Base-by-base conservation (phyloP, 2,888 invertebrate species). In the Omphaloscelis lunosa region DNA sequence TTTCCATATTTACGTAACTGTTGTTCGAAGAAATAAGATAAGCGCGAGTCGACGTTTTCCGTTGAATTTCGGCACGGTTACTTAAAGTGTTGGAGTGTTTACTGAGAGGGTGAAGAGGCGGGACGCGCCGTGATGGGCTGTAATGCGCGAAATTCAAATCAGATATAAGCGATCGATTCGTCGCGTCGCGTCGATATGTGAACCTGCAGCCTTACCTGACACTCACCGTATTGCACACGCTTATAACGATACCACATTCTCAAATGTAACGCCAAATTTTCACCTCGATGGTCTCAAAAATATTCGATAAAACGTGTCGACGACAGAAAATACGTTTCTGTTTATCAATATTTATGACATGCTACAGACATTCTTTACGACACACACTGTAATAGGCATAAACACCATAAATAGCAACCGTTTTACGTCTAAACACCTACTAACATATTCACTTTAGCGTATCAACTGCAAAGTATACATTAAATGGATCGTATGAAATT, bases 121-220 rank as follows among this genome's bases (percentile, higher is more conserved):
- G 79, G 79, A 86, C 89, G 89, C 77, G 88, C 45, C 85, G 86
- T 90, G 93, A 94, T 94, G 92, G 93, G 90, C 86, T 88, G 94
- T 95, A 94, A 95, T 94, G 93, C 92, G 92, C 93, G 92, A 95
- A 95, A 95, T 95, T 95, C 93, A 95, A 95, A 96, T 96, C 95
- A 94, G 95, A 95, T 95, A 94, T 94, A 93, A 92, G 90, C 93
- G 93, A 95, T 94, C 93, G 93, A 93, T 90, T 91, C 90, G 92
- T 92, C 91, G 92, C 91, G 88, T 91, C 91, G 90, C 90, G 89
- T 89, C 89, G 93, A 93, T 94, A 95, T 93, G 91, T 85, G 87
- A 80, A 89, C 91, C 88, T 90, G 91, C 88, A 88, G 77, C 84
- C 84, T 71, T 65, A 90, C 92, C 91, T 90, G 89, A 80, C 91